These are phyloP conservation scores for Temnothorax ravouxi DNA, from an alignment of 2,888 invertebrate genomes.

Conservation along the genomic window DNA sequence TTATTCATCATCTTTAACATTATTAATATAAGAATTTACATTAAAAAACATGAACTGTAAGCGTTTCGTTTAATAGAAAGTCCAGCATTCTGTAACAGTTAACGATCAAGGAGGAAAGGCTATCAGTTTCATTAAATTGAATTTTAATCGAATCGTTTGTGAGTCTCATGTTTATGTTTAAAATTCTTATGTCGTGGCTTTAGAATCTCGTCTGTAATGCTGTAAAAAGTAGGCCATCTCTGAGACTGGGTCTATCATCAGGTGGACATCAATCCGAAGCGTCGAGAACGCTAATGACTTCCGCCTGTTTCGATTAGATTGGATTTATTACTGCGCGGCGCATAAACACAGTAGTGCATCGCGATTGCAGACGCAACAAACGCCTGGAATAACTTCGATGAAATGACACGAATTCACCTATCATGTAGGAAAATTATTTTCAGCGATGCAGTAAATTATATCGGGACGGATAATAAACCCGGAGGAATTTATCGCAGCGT, in stretches of 20 bases:
- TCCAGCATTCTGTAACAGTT: background rate
- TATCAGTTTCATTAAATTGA: background rate
- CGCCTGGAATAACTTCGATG: slow-evolving; percentile 44
- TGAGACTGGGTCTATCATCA: background rate
- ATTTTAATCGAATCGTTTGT: background rate
- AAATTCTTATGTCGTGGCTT: background rate
- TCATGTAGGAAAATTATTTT: slow-evolving; percentile 41
- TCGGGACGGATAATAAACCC: background rate
- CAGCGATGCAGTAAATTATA: slow-evolving; percentile 28
- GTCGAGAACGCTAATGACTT: slow-evolving; percentile 63
- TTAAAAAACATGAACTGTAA: background rate
- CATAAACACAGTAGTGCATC: slow-evolving; percentile 65
- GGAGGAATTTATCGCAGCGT: slow-evolving; percentile 20
- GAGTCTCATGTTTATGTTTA: background rate
- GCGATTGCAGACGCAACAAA: slow-evolving; percentile 44
- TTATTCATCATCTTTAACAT: background rate
- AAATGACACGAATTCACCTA: slow-evolving; percentile 44
- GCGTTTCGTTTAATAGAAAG: background rate
- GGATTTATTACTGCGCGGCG: slow-evolving; percentile 59
- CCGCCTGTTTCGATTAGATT: slow-evolving; percentile 64
- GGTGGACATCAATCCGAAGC: slow-evolving; percentile 16
- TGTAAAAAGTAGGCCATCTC: slow-evolving; percentile 23
- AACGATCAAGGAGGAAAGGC: background rate
- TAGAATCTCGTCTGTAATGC: too few relatives aligned
- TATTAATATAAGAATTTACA: background rate